Evolutionary conservation across 1,140 invertebrate genomes (phyloP).

Genomic region (Leptonema lineaticorne): DNA sequence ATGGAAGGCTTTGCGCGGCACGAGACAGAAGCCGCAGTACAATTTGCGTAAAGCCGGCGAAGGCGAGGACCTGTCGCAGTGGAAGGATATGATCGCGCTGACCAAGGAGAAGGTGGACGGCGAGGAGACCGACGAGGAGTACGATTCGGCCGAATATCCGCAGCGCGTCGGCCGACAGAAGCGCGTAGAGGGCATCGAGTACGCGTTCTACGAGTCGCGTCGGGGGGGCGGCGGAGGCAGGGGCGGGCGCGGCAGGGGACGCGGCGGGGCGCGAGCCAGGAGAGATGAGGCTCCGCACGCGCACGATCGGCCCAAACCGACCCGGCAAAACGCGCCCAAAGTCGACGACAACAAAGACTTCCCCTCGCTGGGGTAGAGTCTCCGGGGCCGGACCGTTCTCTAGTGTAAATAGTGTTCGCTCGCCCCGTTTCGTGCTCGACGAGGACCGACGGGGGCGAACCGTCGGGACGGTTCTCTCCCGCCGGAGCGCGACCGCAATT

Average conservation of each 20-base stretch:
- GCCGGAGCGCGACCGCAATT: constrained; percentile 2
- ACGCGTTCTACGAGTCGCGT: constrained; percentile 82
- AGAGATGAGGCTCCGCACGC: constrained; percentile 53
- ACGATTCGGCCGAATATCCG: constrained; percentile 78
- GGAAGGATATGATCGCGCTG: constrained; percentile 88
- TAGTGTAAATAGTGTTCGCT: constrained; percentile 9
- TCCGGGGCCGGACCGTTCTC: neutral
- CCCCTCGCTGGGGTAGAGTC: constrained; percentile 79
- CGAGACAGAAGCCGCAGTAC: constrained; percentile 77
- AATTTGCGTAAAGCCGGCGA: constrained; percentile 91
- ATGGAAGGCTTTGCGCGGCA: constrained; percentile 79
- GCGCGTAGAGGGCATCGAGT: constrained; percentile 84
- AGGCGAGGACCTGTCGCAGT: constrained; percentile 85
- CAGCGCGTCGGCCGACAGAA: constrained; percentile 86
- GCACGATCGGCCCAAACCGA: constrained; percentile 44
- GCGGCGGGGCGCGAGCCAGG: constrained; percentile 63
- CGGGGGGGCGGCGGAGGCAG: constrained; percentile 67
- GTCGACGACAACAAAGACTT: constrained; percentile 95
- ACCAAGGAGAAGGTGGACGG: constrained; percentile 79
- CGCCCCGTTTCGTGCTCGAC: too few species aligned
- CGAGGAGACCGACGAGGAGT: constrained; percentile 66
- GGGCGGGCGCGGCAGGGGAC: constrained; percentile 61
- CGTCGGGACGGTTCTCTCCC: too few species aligned
- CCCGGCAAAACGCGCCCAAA: constrained; percentile 74
- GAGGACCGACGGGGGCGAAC: too few species aligned